Evolutionary conservation across 2,888 invertebrate genomes (phyloP).

Genomic region (Theodoxus fluviatilis): DNA sequence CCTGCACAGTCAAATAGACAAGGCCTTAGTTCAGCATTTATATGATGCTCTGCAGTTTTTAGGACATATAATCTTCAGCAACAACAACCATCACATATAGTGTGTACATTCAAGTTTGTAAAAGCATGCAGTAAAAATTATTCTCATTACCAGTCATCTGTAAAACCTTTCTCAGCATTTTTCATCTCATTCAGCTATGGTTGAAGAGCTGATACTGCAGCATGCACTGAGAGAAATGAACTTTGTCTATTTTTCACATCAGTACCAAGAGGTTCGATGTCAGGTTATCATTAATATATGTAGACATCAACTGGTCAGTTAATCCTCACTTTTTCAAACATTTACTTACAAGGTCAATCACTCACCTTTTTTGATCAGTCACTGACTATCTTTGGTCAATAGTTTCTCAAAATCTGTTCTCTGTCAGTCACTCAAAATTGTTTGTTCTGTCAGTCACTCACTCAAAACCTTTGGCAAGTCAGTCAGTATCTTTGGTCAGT

Average conservation of each 20-base stretch:
- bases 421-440: too few relatives aligned
- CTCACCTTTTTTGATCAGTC: too few relatives aligned
- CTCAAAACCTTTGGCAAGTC: not conserved
- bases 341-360: too few relatives aligned
- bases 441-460: too few relatives aligned
- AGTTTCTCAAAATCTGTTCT: too few relatives aligned
- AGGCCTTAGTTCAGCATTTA: not conserved
- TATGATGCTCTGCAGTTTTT: not conserved
- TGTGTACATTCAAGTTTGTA: not conserved
- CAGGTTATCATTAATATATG: too few relatives aligned
- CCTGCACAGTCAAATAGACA: constrained; percentile 67
- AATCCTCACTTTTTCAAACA: too few relatives aligned
- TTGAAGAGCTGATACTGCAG: not conserved
- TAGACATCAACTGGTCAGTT: too few relatives aligned
- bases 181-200: not conserved
- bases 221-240: not conserved
- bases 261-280: too few relatives aligned
- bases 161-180: not conserved
- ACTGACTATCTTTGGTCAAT: too few relatives aligned
- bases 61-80: not conserved
- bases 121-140: not conserved
- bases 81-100: not conserved
- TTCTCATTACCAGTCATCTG: not conserved
- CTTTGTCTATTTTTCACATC: too few relatives aligned
- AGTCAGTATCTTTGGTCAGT: too few relatives aligned